Conservation (phyloP, 2,888 invertebrate genomes). For the Pyralis farinalis region DNA sequence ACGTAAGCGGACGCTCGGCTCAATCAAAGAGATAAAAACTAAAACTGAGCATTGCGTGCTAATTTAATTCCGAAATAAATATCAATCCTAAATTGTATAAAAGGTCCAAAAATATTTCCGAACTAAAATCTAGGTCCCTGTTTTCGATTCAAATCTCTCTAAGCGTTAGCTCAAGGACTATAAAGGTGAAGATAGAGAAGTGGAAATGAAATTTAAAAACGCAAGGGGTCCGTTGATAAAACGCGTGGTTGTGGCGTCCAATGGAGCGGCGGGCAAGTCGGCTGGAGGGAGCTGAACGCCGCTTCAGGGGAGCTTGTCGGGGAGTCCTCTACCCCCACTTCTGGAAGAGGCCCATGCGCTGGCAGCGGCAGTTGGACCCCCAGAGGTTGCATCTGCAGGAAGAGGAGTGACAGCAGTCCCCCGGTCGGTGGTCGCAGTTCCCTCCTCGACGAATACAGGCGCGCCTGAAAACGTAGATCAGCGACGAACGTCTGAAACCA, state of each 20-base stretch:
- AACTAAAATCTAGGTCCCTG: constrained; percentile 76
- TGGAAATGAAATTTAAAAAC: constrained; percentile 39
- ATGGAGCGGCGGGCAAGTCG: constrained; percentile 70
- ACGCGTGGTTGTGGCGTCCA: constrained; percentile 62
- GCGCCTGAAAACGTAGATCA: constrained; percentile 92
- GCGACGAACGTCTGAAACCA: constrained; percentile 90
- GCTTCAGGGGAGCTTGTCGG: constrained; percentile 47
- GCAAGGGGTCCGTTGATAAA: constrained; percentile 61
- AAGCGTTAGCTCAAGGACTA: constrained; percentile 32
- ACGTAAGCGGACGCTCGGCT: constrained; percentile 78
- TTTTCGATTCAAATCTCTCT: constrained; percentile 59
- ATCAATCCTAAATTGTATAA: constrained; percentile 55
- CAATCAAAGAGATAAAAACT: constrained; percentile 52
- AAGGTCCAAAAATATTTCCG: constrained; percentile 72
- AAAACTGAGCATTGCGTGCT: constrained; percentile 28
- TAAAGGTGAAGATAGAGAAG: constrained; percentile 31
- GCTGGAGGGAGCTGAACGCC: constrained; percentile 60
- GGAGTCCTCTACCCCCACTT: constrained; percentile 85
- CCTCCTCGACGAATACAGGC: constrained; percentile 90
- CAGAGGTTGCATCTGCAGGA: constrained; percentile 94
- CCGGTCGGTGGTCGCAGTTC: constrained; percentile 91
- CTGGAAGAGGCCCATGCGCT: constrained; percentile 93
- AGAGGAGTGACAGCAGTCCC: constrained; percentile 92
- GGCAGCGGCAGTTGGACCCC: constrained; percentile 94
- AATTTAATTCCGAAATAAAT: constrained; percentile 27